Evolutionary conservation across 2,888 invertebrate genomes (phyloP).

Genomic region (Muschampia plurimacula): DNA sequence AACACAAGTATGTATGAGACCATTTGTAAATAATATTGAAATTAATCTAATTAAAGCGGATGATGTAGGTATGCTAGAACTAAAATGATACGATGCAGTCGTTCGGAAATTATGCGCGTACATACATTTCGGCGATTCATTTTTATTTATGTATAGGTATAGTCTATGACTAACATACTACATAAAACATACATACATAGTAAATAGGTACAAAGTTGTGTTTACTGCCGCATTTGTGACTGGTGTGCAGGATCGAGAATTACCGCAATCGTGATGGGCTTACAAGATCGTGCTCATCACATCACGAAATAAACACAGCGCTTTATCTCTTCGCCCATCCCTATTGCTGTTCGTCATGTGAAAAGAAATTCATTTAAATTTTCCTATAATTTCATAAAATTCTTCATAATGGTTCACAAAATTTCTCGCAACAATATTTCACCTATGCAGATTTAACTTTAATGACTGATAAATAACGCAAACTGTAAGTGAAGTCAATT

Average conservation of each 20-base stretch:
- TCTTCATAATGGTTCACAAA: neutral
- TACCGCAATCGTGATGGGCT: constrained; percentile 24
- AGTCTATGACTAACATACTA: too few species aligned
- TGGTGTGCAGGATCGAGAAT: constrained; percentile 20
- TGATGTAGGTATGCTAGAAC: neutral
- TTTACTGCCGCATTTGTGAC: constrained; percentile 35
- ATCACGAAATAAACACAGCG: constrained; percentile 23
- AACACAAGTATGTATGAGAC: neutral
- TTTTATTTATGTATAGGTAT: too few species aligned
- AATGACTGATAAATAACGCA: constrained; percentile 6
- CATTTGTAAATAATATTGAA: neutral
- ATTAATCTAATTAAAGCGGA: neutral
- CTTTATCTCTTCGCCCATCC: neutral
- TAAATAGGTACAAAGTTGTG: neutral
- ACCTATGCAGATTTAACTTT: constrained; percentile 2
- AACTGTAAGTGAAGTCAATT: constrained; percentile 9
- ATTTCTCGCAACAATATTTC: constrained; percentile 6
- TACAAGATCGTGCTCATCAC: constrained; percentile 32
- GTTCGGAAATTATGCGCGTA: too few species aligned
- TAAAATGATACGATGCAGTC: neutral
- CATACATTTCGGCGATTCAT: too few species aligned
- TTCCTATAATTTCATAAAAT: neutral
- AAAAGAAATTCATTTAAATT: neutral
- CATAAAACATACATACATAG: too few species aligned
- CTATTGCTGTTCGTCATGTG: neutral